phyloP scores from a whole-genome alignment of 2,888 invertebrate species.

The Athalia circularis region DNA sequence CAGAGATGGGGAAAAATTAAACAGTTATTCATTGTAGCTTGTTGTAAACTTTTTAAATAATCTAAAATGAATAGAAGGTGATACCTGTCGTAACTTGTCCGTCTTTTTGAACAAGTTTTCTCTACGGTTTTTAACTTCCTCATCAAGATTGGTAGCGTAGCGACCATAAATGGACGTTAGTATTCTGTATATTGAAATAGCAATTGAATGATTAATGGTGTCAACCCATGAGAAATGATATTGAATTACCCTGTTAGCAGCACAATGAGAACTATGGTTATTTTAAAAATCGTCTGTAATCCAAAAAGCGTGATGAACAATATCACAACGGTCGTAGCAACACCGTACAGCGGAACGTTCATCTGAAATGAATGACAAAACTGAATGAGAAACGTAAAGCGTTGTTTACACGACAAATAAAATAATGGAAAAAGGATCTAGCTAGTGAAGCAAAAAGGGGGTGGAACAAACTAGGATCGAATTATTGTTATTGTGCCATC shows the following conservation, averaged over 20 bases:
- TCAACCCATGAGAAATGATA: background rate
- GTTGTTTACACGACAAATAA: no score
- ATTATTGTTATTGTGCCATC: no score
- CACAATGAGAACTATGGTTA: slow-evolving; percentile 63
- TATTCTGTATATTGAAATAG: slow-evolving; percentile 55
- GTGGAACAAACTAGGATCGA: no score
- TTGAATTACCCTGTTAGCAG: slow-evolving; percentile 66
- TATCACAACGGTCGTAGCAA: slow-evolving; percentile 65
- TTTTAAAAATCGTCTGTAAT: slow-evolving; percentile 65
- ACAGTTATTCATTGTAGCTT: slow-evolving; percentile 55
- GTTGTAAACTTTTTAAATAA: background rate
- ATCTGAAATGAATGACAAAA: slow-evolving; percentile 64
- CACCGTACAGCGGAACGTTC: slow-evolving; percentile 69
- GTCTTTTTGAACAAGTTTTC: slow-evolving; percentile 71
- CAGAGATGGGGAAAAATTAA: background rate
- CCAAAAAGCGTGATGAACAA: slow-evolving; percentile 66
- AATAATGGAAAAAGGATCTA: no score
- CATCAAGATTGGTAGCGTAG: slow-evolving; percentile 64
- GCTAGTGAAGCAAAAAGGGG: no score
- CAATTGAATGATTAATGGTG: background rate
- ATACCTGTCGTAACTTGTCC: slow-evolving; percentile 69
- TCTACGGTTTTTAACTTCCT: slow-evolving; percentile 66
- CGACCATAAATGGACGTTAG: slow-evolving; percentile 69
- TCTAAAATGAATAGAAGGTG: background rate
- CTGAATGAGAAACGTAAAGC: slow-evolving; percentile 4